Evolutionary conservation across 1,140 invertebrate species (phyloP).

Genomic region (Drosophila pandora): DNA sequence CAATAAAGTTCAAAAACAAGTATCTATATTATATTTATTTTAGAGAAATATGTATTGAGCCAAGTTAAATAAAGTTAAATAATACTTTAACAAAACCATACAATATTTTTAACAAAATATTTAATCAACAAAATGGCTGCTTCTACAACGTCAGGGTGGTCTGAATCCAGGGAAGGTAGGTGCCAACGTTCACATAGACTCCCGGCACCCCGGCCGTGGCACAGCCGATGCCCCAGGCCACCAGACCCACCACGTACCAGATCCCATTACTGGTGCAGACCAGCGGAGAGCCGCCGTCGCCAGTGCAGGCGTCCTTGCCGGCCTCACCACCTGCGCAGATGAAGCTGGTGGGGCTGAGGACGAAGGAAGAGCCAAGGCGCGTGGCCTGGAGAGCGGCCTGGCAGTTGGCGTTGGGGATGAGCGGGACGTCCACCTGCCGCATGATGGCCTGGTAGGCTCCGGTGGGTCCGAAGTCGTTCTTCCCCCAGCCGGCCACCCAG

Average conservation of each 20-base stretch:
- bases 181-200: conserved; percentile 88
- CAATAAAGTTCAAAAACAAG: too few relatives aligned
- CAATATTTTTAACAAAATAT: neutral
- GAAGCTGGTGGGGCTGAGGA: conserved; percentile 87
- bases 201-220: conserved; percentile 87
- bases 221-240: conserved; percentile 91
- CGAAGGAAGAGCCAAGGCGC: conserved; percentile 87
- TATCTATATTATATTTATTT: neutral
- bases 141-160: conserved; percentile 64
- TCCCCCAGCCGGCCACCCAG: conserved; percentile 92
- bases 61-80: neutral
- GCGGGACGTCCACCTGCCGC: conserved; percentile 89
- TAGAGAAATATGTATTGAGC: neutral
- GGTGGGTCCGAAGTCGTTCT: conserved; percentile 88
- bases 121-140: neutral
- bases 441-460: conserved; percentile 88
- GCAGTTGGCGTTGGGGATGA: conserved; percentile 87
- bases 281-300: conserved; percentile 90
- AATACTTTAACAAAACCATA: neutral
- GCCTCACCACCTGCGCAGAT: conserved; percentile 91
- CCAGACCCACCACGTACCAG: conserved; percentile 87
- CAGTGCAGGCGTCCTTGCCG: conserved; percentile 91
- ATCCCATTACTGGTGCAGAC: conserved; percentile 87
- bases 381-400: conserved; percentile 87
- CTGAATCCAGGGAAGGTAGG: conserved; percentile 87